Evolutionary conservation across 2,888 invertebrate genomes (phyloP).

Genomic region (Ferrisia virgata): DNA sequence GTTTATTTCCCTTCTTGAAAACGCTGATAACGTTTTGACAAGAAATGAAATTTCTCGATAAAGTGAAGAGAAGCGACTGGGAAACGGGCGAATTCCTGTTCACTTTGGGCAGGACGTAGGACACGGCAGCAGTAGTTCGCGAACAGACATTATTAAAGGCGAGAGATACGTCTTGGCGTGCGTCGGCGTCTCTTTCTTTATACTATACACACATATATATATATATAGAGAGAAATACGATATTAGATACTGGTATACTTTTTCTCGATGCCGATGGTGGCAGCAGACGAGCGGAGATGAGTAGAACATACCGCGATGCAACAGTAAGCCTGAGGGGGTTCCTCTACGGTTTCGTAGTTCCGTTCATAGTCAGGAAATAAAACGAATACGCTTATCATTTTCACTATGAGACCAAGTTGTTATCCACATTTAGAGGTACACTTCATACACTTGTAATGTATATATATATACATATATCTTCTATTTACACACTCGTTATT

Average conservation of each 20-base stretch:
- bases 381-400: constrained; percentile 44
- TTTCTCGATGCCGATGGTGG: background rate
- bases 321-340: constrained; percentile 31
- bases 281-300: background rate
- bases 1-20: constrained; percentile 44
- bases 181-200: background rate
- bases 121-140: constrained; percentile 35
- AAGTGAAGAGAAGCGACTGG: constrained; percentile 40
- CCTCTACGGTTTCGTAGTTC: constrained; percentile 28
- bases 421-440: background rate
- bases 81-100: constrained; percentile 41
- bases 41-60: constrained; percentile 46
- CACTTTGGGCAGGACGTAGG: constrained; percentile 23
- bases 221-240: background rate
- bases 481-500: too few relatives aligned
- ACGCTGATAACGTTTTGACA: constrained; percentile 45
- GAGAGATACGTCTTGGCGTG: background rate
- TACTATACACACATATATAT: background rate
- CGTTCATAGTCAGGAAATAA: constrained; percentile 45
- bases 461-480: too few relatives aligned
- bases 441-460: too few relatives aligned
- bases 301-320: background rate
- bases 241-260: background rate
- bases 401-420: background rate
- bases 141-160: constrained; percentile 33